Evolutionary conservation across 2,113 vertebrate species (phyloP), one percentile per base, ranked within the genome.

Genomic region (Callithrix jacchus): DNA sequence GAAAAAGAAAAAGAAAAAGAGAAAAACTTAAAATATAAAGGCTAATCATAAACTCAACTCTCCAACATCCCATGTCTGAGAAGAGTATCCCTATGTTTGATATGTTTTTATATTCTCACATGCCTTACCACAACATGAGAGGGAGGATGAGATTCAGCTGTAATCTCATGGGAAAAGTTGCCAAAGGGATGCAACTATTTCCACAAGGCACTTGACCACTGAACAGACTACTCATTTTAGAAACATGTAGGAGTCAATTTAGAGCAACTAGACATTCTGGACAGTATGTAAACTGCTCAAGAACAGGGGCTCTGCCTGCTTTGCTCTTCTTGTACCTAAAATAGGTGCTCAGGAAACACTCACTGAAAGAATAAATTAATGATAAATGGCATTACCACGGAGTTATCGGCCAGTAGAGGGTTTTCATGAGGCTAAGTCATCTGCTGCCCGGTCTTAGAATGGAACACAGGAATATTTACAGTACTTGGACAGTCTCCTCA

Each of bases 221-320:
- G 49, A 81, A 70, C 56, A 93, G 61, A 90, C 54, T 49, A 66
- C 52, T 91, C 73, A 82, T 81, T 88, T 88, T 42, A 81, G 88
- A 85, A 94, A 86, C 89, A 77, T 40, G 16, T 94, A 84, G 52
- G 52, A 92, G 58, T 64, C 30, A 40, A 68, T 93, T 89, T 91
- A 79, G 54, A 95, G 58, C 71, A 90, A 58, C 27, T 16, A 32
- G 49, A 76, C 35, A 66, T 70, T 79, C 58, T 73, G n/a, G 70
- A 83, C 76, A 77, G 37, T 23, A 49, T 32, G 9, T 18, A 87
- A 87, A 82, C 11, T 66, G 27, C 32, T 61, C 52, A 79, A 95
- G 77, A 66, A 64, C 10, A 86, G 23, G 6, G 37, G 35, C 23
- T 66, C 45, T 54, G 16, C 11, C n/a, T 89, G n/a, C 64, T 73